Conservation (phyloP, 2,797 vertebrate species). For the Gallinago stenura region DNA sequence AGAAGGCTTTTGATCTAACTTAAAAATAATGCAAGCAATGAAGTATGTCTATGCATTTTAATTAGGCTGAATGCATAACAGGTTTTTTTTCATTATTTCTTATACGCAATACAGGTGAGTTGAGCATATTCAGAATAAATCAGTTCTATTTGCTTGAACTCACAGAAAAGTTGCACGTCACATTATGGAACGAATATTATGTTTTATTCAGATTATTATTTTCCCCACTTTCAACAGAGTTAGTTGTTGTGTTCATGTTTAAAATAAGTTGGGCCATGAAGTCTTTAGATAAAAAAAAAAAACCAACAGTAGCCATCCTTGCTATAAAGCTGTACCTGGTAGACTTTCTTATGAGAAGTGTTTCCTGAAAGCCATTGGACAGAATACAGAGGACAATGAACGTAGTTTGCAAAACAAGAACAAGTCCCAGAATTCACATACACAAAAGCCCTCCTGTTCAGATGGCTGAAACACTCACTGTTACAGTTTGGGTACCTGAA, state of each 20-base stretch:
- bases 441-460: background rate
- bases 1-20: slow-evolving; percentile 20
- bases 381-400: background rate
- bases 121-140: background rate
- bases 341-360: background rate
- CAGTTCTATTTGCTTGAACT: background rate
- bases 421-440: background rate
- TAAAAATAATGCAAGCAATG: background rate
- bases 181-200: background rate
- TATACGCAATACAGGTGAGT: background rate
- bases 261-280: background rate
- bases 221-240: background rate
- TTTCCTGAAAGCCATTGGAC: background rate
- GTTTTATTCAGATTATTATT: background rate
- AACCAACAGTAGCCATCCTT: background rate
- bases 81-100: background rate
- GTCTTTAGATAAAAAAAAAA: background rate
- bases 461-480: background rate
- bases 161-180: background rate
- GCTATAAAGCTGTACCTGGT: background rate
- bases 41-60: background rate
- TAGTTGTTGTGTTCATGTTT: background rate
- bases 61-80: background rate
- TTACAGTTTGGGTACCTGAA: background rate
- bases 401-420: background rate